phyloP scores from a whole-genome alignment of 2,888 invertebrate genomes.

The Hirtodrosophila histrioides region DNA sequence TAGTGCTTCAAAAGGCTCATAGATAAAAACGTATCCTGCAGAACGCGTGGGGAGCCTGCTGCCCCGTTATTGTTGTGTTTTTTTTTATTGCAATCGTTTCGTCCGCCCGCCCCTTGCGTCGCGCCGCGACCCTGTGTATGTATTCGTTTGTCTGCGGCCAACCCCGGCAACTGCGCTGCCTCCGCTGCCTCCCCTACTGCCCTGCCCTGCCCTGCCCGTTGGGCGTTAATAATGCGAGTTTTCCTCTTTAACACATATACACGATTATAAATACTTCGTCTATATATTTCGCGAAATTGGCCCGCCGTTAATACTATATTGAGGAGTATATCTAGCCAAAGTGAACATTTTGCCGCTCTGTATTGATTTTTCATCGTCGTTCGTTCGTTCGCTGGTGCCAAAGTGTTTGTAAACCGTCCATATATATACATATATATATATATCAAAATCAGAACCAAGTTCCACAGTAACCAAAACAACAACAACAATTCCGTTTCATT shows the following conservation, averaged over 20 bases:
- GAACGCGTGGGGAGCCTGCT: conserved; percentile 21
- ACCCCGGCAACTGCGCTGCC: conserved; percentile 48
- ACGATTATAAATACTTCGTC: conserved; percentile 38
- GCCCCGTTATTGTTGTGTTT: conserved; percentile 18
- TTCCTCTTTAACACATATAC: conserved; percentile 28
- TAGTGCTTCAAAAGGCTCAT: conserved; percentile 10
- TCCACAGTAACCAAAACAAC: conserved; percentile 45
- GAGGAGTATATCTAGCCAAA: conserved; percentile 21
- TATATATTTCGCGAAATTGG: conserved; percentile 43
- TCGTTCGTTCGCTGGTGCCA: conserved; percentile 54
- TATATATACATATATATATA: conserved; percentile 15
- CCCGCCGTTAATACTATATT: conserved; percentile 30
- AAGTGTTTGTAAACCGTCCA: conserved; percentile 71
- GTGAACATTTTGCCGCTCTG: conserved; percentile 39
- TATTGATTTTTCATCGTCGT: conserved; percentile 62
- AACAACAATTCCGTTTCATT: conserved; percentile 71
- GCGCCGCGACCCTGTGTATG: conserved; percentile 62
- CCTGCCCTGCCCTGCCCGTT: conserved; percentile 33
- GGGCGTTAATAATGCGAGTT: conserved; percentile 54
- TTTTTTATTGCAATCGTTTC: conserved; percentile 41
- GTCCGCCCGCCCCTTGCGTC: conserved; percentile 39
- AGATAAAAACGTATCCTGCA: conserved; percentile 7
- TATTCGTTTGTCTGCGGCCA: conserved; percentile 73
- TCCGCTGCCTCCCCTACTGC: conserved; percentile 21
- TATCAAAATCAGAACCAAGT: conserved; percentile 61